Conservation (phyloP, 2,113 vertebrate genomes). For the Plotosus lineatus region DNA sequence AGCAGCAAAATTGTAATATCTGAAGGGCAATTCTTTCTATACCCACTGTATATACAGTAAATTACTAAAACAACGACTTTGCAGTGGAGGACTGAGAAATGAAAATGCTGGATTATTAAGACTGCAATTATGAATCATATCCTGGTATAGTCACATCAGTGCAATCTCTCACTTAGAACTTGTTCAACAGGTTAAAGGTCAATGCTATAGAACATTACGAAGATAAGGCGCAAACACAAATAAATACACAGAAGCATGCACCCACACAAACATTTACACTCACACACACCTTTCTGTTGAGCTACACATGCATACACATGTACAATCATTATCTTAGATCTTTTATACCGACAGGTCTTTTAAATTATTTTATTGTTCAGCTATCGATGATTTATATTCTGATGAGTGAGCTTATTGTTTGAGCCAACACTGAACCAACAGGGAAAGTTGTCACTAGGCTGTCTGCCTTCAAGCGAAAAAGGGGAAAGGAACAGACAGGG, state of each 20-base stretch:
- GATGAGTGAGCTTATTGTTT: conserved; percentile 20
- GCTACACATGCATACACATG: neutral
- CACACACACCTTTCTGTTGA: neutral
- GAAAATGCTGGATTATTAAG: conserved; percentile 11
- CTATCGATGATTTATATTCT: neutral
- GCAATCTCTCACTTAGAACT: conserved; percentile 42
- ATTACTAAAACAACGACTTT: neutral
- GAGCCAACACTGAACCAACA: neutral
- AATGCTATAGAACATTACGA: conserved; percentile 29
- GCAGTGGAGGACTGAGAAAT: neutral
- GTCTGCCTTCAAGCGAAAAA: neutral
- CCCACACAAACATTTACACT: neutral
- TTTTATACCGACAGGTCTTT: neutral
- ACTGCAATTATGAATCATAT: conserved; percentile 42
- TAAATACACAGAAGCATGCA: conserved; percentile 7
- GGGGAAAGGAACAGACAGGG: neutral
- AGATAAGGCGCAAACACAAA: conserved; percentile 12
- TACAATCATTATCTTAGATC: neutral
- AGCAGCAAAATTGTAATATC: too few species aligned
- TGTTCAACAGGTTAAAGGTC: conserved; percentile 58
- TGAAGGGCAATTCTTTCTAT: neutral
- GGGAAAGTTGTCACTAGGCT: neutral
- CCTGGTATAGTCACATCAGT: conserved; percentile 48
- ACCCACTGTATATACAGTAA: neutral
- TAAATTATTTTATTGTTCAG: neutral